A percentile compares a stretch with the other conserved stretches of the same genome.
Evolutionary conservation across 2,888 invertebrate genomes (phyloP).

Genomic region (Pheosia tremula): DNA sequence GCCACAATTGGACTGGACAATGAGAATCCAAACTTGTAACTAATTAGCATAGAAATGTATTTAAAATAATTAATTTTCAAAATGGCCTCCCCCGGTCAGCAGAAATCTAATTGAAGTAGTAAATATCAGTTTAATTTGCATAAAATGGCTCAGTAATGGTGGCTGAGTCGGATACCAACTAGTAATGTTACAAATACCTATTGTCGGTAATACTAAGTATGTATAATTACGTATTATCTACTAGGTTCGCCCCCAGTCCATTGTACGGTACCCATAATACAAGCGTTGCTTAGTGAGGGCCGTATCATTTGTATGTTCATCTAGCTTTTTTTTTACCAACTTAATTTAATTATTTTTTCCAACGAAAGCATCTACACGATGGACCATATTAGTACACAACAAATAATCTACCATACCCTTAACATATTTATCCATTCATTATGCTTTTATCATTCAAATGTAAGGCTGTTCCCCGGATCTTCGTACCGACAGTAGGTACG

Average conservation of each 20-base stretch:
- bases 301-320: no score
- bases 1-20: no score
- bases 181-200: conserved; percentile 41
- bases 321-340: no score
- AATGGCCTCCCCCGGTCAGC: conserved; percentile 40
- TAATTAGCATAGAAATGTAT: not conserved
- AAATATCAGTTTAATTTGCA: conserved; percentile 60
- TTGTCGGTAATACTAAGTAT: conserved; percentile 23
- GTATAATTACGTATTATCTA: conserved; percentile 10
- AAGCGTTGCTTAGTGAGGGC: not conserved
- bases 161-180: conserved; percentile 27
- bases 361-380: no score
- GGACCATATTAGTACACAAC: no score
- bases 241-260: no score
- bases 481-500: not conserved
- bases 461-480: conserved; percentile 16
- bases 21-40: no score
- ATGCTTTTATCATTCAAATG: not conserved
- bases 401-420: not conserved
- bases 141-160: conserved; percentile 59
- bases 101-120: conserved; percentile 55
- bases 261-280: no score
- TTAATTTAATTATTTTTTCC: no score
- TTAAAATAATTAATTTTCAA: conserved; percentile 43
- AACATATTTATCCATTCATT: not conserved